These are phyloP conservation scores for Nowickia ferox DNA, from an alignment of 2,888 invertebrate genomes.

Conservation along the genomic window DNA sequence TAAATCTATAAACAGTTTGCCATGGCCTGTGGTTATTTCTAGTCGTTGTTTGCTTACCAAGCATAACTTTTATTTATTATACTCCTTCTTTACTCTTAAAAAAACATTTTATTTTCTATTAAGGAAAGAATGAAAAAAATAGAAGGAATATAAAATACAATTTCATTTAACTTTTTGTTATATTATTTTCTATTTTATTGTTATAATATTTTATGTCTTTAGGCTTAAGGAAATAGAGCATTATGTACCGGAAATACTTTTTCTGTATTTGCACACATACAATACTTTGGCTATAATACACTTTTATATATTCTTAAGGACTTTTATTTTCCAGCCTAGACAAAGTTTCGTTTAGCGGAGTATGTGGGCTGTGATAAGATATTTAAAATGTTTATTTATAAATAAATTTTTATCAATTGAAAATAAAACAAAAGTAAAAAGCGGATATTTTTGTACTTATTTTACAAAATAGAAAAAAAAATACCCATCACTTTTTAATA, in stretches of 20 bases:
- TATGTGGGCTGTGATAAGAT: slow-evolving; percentile 9
- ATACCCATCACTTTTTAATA: too few species aligned
- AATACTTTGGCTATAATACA: slow-evolving; percentile 45
- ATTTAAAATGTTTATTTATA: slow-evolving; percentile 65
- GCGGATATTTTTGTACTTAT: slow-evolving; percentile 5
- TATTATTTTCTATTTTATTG: slow-evolving; percentile 64
- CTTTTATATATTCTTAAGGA: slow-evolving; percentile 28
- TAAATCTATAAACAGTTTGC: not conserved
- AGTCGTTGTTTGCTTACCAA: slow-evolving; percentile 11
- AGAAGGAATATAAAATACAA: slow-evolving; percentile 46
- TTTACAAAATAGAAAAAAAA: not conserved
- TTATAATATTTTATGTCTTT: slow-evolving; percentile 62
- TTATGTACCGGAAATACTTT: slow-evolving; percentile 70
- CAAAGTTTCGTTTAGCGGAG: not conserved
- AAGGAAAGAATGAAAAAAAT: slow-evolving; percentile 15
- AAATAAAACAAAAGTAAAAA: not conserved
- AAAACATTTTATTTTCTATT: slow-evolving; percentile 46
- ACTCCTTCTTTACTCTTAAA: slow-evolving; percentile 19
- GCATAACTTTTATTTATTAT: slow-evolving; percentile 30
- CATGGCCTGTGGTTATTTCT: slow-evolving; percentile 3
- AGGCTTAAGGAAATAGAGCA: slow-evolving; percentile 71
- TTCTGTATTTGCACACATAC: slow-evolving; percentile 59
- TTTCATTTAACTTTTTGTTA: slow-evolving; percentile 55
- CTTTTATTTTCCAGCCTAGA: not conserved
- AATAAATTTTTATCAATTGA: slow-evolving; percentile 64